Conservation (phyloP, 2,888 invertebrate species). For the Pheosia tremula region DNA sequence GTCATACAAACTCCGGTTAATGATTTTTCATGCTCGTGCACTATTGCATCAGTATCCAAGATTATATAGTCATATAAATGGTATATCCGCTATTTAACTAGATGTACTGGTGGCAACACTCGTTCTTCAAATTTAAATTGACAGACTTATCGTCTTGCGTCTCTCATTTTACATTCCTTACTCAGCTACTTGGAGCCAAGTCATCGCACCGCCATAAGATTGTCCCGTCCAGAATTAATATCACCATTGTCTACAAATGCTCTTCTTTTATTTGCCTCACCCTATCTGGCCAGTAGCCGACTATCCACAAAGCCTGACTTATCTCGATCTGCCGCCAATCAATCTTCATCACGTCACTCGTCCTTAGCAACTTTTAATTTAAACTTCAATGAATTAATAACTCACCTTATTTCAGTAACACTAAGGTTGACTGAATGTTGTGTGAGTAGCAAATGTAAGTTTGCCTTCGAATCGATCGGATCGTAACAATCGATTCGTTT, state of each 20-base stretch:
- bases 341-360: conserved; percentile 55
- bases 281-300: conserved; percentile 62
- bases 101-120: background rate
- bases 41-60: no score
- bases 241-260: conserved; percentile 42
- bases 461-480: conserved; percentile 46
- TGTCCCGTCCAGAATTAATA: conserved; percentile 44
- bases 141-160: background rate
- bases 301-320: conserved; percentile 60
- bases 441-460: conserved; percentile 5
- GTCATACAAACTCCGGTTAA: no score
- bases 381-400: background rate
- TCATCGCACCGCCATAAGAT: conserved; percentile 33
- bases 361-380: conserved; percentile 26
- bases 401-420: conserved; percentile 3
- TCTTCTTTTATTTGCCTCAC: conserved; percentile 41
- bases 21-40: no score
- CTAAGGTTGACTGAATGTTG: conserved; percentile 13
- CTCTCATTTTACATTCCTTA: background rate
- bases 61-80: no score
- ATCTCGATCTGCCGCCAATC: conserved; percentile 71
- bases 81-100: background rate
- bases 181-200: conserved; percentile 5
- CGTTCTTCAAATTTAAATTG: background rate
- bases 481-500: conserved; percentile 68